Evolutionary conservation across 2,797 vertebrate species (phyloP).

Genomic region (Lithobates pipiens): DNA sequence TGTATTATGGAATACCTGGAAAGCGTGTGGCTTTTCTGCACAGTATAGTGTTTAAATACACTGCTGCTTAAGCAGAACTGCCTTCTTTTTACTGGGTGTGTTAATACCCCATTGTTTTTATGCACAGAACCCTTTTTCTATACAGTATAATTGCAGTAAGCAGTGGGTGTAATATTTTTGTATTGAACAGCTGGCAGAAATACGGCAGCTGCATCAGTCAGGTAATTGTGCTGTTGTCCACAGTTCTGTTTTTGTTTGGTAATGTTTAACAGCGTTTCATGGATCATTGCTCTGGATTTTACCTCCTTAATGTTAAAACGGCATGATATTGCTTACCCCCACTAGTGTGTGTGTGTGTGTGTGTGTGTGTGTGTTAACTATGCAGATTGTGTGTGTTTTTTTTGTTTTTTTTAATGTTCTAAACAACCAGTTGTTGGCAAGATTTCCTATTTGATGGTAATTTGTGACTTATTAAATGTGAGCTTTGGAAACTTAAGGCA

Average conservation of each 20-base stretch:
- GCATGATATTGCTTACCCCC: neutral
- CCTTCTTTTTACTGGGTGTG: neutral
- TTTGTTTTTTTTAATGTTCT: too few species aligned
- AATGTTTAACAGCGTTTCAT: conserved; percentile 67
- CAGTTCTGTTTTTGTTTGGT: conserved; percentile 61
- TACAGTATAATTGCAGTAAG: neutral
- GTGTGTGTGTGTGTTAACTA: too few species aligned
- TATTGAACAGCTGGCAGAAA: neutral
- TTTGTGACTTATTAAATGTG: too few species aligned
- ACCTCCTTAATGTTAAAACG: conserved; percentile 31
- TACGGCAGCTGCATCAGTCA: neutral
- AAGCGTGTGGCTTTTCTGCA: neutral
- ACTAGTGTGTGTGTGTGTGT: too few species aligned
- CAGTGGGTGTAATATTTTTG: conserved; percentile 16
- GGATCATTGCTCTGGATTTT: conserved; percentile 55
- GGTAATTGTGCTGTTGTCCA: neutral
- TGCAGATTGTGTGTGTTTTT: neutral
- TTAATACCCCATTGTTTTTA: conserved; percentile 13
- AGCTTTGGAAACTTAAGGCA: too few species aligned
- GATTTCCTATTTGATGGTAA: too few species aligned
- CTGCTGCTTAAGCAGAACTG: conserved; percentile 8
- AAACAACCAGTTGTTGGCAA: too few species aligned
- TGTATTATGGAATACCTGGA: conserved; percentile 26
- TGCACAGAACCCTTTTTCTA: conserved; percentile 1
- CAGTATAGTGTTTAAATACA: neutral